A percentile compares a stretch with the other conserved stretches of the same genome.
phyloP scores from a whole-genome alignment of 1,140 invertebrate genomes.

The Mylabris phalerata region DNA sequence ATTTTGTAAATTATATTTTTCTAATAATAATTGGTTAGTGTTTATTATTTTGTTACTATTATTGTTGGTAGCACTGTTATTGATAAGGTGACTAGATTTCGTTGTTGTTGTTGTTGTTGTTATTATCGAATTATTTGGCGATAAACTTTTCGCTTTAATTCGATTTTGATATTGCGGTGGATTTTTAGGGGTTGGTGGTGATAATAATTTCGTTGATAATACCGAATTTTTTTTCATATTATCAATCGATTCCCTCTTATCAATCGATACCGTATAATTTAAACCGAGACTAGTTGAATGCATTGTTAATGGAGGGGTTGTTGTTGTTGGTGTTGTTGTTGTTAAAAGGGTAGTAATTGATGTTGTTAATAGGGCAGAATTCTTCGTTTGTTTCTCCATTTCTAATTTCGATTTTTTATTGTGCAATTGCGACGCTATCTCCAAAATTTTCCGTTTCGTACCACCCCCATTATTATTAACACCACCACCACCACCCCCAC shows the following conservation, averaged over 20 bases:
- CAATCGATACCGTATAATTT: slow-evolving; percentile 39
- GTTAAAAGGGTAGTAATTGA: slow-evolving; percentile 15
- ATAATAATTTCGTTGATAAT: neutral
- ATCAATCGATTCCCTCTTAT: slow-evolving; percentile 14
- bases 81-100: neutral
- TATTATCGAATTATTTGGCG: neutral
- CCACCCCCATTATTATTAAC: neutral
- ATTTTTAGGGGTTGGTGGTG: neutral
- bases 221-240: slow-evolving; percentile 3
- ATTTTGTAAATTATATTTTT: slow-evolving; percentile 41
- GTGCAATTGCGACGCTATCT: slow-evolving; percentile 33
- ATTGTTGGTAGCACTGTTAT: neutral
- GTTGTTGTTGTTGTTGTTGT: neutral
- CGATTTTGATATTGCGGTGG: neutral
- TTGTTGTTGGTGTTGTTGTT: slow-evolving; percentile 21
- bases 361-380: slow-evolving; percentile 4
- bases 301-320: slow-evolving; percentile 19
- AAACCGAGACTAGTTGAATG: slow-evolving; percentile 37
- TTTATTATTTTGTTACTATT: slow-evolving; percentile 3
- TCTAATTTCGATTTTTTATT: slow-evolving; percentile 36
- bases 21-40: slow-evolving; percentile 30
- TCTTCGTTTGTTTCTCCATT: slow-evolving; percentile 15
- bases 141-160: neutral
- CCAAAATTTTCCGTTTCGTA: slow-evolving; percentile 32
- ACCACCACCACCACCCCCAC: too few species aligned